Conservation (phyloP, 2,797 vertebrate species). For the Agapornis canus region DNA sequence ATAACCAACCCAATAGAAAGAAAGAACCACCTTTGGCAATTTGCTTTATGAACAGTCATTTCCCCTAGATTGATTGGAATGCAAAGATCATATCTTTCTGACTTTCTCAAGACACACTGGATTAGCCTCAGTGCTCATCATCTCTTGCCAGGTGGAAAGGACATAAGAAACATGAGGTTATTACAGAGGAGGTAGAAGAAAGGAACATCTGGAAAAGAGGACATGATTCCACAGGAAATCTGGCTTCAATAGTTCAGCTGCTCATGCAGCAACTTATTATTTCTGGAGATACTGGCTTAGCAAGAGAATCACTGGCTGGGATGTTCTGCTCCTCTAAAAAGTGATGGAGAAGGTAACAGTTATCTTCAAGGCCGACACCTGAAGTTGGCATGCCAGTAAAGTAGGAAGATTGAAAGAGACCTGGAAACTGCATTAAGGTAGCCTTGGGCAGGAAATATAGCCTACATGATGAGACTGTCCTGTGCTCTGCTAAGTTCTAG, state of each 20-base stretch:
- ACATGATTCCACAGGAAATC: conserved; percentile 52
- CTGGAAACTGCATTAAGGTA: conserved; percentile 11
- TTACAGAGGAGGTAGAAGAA: background rate
- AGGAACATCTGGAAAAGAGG: conserved; percentile 61
- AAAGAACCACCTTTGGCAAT: background rate
- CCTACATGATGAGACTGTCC: background rate
- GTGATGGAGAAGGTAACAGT: background rate
- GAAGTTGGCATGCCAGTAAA: background rate
- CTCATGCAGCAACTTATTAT: conserved; percentile 44
- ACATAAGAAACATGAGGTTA: conserved; percentile 48
- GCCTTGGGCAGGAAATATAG: background rate
- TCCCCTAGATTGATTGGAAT: background rate
- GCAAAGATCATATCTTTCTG: conserved; percentile 3
- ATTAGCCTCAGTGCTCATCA: background rate
- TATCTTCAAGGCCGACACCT: conserved; percentile 15
- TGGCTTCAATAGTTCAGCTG: conserved; percentile 13
- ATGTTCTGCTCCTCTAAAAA: background rate
- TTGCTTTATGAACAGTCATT: conserved; percentile 12
- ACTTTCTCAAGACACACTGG: conserved; percentile 24
- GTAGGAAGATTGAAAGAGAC: background rate
- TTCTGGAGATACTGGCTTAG: conserved; percentile 35
- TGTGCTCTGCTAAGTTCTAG: background rate
- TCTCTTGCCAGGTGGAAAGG: conserved; percentile 60
- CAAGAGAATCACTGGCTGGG: background rate
- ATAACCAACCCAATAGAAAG: background rate